Evolutionary conservation across 2,113 vertebrate species (phyloP).

Genomic region (Sinocyclocheilus anshuiensis): DNA sequence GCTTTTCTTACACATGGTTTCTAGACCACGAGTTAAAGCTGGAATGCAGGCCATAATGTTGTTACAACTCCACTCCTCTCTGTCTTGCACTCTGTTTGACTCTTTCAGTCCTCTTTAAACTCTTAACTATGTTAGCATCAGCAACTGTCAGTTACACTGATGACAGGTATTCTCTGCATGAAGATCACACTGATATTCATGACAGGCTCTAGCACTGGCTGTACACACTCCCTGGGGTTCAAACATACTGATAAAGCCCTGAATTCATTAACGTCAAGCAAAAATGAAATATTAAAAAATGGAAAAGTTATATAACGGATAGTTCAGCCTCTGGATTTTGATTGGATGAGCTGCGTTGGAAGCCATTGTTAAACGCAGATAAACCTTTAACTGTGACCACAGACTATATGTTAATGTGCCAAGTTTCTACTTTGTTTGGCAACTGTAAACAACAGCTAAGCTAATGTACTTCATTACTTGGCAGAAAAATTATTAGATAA

Average conservation of each 20-base stretch:
- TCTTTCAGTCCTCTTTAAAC: not conserved
- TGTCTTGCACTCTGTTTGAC: not conserved
- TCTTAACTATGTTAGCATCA: not conserved
- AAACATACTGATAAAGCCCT: not conserved
- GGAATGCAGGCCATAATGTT: constrained; percentile 2
- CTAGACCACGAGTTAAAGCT: not conserved
- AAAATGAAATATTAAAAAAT: not conserved
- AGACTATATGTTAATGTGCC: not conserved
- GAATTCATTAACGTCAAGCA: constrained; percentile 16
- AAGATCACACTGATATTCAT: constrained; percentile 14
- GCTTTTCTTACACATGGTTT: not conserved
- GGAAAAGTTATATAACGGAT: not conserved
- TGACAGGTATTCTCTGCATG: not conserved
- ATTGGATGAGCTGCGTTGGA: not conserved
- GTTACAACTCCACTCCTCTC: not conserved
- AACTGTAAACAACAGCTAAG: not conserved
- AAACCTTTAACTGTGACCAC: not conserved
- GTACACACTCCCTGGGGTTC: not conserved
- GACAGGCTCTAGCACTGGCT: not conserved
- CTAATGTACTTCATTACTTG: not conserved
- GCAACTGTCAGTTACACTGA: not conserved
- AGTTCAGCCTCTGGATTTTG: not conserved
- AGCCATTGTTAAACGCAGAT: not conserved
- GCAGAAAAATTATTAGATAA: not conserved
- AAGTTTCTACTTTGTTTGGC: not conserved